Percentiles rank a stretch among this genome's conserved stretches.
Conservation (phyloP, 2,888 invertebrate genomes). For the Tetanocera ferruginea region DNA sequence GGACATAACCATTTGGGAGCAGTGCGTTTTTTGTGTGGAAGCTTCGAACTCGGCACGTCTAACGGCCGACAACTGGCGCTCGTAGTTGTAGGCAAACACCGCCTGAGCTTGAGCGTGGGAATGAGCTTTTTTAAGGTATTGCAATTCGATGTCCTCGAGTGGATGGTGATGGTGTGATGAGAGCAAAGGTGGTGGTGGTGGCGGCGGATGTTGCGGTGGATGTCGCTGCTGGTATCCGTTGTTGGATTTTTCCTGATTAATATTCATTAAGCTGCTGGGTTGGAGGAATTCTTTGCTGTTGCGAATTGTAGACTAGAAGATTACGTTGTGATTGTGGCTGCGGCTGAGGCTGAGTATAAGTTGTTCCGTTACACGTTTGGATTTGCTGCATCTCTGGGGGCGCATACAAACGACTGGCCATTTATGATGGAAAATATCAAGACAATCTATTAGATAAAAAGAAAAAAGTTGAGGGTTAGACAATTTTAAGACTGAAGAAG, state of each 20-base stretch:
- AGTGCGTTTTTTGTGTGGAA: slow-evolving; percentile 19
- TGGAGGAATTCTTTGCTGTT: slow-evolving; percentile 42
- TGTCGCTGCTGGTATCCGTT: slow-evolving; percentile 55
- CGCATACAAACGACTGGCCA: slow-evolving; percentile 26
- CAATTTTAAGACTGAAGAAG: neutral
- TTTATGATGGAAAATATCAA: neutral
- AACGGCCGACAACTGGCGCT: slow-evolving; percentile 47
- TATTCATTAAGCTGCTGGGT: slow-evolving; percentile 64
- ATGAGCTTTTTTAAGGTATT: slow-evolving; percentile 54
- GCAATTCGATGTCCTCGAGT: slow-evolving; percentile 50
- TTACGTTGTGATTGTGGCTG: slow-evolving; percentile 40
- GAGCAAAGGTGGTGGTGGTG: slow-evolving; percentile 43
- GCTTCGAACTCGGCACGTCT: slow-evolving; percentile 17
- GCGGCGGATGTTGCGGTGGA: slow-evolving; percentile 49
- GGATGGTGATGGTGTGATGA: slow-evolving; percentile 34
- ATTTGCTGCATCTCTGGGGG: slow-evolving; percentile 32
- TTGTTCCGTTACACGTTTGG: slow-evolving; percentile 32
- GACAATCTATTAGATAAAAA: slow-evolving; percentile 35
- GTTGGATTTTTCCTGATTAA: slow-evolving; percentile 60
- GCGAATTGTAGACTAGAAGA: slow-evolving; percentile 58
- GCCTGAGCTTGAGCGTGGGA: slow-evolving; percentile 52
- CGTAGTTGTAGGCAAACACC: slow-evolving; percentile 57
- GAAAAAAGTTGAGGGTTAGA: neutral
- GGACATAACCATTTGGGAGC: slow-evolving; percentile 74
- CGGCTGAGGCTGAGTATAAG: slow-evolving; percentile 34